Base-by-base conservation (phyloP, 2,113 vertebrate species). In the Calidris pygmaea region DNA sequence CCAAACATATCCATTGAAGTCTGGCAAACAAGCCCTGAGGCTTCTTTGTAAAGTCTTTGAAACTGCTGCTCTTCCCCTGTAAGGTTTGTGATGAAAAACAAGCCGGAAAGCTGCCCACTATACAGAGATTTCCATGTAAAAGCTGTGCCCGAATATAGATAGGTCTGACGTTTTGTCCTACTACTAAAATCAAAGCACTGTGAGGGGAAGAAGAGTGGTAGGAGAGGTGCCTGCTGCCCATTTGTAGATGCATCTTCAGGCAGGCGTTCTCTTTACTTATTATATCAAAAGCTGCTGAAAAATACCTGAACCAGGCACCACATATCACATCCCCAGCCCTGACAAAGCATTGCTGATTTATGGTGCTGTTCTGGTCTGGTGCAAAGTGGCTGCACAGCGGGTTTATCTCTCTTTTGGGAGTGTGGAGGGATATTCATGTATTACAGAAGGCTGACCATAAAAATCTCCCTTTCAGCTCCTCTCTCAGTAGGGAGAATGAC, bases 1-100 rank as follows among this genome's bases (percentile, higher is more conserved):
- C 68, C 58, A 75, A 95, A 93, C 24, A 9, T 15, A 63, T 3
- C 55, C 79, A 89, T 58, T 95, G 89, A 96, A 93, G 90, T 95
- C 90, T 91, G 70, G 73, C 66, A 89, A 93, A 91, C 45, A 83
- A 91, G 59, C 93, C 89, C 95, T 19, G 50, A 91, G 95, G 91
- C 87, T 85, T 85, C 48, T 71, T 70, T 85, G 79, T 95, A 96
- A 97, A 95, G 59, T 50, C 76, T 90, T 95, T 94, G 96, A 94
- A 94, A 93, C 58, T 59, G 55, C 72, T 93, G 63, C 59, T 89
- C 55, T 91, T 96, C 79, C 88, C 39, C 63, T 77, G 26, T 58
- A 85, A 94, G 87, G 39, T 72, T 89, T 73, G 85, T 79, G 71
- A 70, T 83, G 58, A 72, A 93, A 96, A 96, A 65, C 34, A 85